phyloP scores from a whole-genome alignment of 2,888 invertebrate genomes.

The Agrochola circellaris region DNA sequence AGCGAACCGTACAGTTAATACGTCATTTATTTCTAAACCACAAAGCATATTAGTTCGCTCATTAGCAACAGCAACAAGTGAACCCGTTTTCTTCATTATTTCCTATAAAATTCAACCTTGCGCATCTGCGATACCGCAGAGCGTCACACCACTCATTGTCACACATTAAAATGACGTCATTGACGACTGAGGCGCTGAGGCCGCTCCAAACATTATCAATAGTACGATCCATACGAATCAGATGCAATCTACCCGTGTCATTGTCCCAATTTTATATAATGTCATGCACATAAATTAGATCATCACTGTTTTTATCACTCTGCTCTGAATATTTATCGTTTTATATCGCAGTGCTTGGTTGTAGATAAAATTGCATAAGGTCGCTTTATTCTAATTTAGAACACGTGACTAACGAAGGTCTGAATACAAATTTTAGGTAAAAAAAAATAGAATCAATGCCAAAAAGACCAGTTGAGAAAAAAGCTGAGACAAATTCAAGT shows the following conservation, averaged over 20 bases:
- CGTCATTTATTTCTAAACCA: slow-evolving; percentile 15
- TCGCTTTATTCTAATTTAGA: slow-evolving; percentile 23
- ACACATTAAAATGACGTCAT: slow-evolving; percentile 66
- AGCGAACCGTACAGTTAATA: not conserved
- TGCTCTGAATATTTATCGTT: slow-evolving; percentile 51
- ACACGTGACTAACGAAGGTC: not conserved
- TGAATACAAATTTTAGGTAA: not conserved
- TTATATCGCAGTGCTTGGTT: slow-evolving; percentile 12
- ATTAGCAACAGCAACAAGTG: slow-evolving; percentile 10
- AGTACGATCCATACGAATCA: slow-evolving; percentile 19
- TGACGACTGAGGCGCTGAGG: slow-evolving; percentile 34
- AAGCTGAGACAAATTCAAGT: not conserved
- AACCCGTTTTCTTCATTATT: slow-evolving; percentile 21
- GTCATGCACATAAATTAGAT: slow-evolving; percentile 59
- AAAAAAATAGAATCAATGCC: not conserved
- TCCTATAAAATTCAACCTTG: slow-evolving; percentile 51
- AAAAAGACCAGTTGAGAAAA: not conserved
- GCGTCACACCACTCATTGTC: slow-evolving; percentile 40
- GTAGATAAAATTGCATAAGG: slow-evolving; percentile 39
- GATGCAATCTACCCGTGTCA: slow-evolving; percentile 52
- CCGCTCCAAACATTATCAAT: slow-evolving; percentile 45
- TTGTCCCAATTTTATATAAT: slow-evolving; percentile 62
- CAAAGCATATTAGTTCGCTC: not conserved
- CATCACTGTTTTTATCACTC: slow-evolving; percentile 49
- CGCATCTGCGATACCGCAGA: slow-evolving; percentile 38